phyloP scores from a whole-genome alignment of 2,888 invertebrate genomes.

The Rhogogaster chlorosoma region DNA sequence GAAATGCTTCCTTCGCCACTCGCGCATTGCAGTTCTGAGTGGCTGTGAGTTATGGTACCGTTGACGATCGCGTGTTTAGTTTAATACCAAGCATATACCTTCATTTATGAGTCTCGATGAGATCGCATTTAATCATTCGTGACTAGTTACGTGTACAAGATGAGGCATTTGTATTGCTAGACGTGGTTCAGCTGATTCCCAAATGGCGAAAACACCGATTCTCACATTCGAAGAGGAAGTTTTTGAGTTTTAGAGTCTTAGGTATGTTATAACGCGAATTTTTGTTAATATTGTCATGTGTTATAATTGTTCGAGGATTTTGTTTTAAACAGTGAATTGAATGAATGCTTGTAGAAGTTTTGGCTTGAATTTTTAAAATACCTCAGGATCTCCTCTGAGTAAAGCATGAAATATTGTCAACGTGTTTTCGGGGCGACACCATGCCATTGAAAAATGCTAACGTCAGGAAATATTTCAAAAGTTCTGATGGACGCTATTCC shows the following conservation, averaged over 20 bases:
- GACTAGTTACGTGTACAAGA: not conserved
- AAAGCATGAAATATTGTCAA: not conserved
- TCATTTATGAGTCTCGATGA: not conserved
- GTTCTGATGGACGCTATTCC: conserved; percentile 24
- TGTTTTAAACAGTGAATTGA: not conserved
- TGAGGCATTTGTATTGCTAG: not conserved
- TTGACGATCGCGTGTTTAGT: not conserved
- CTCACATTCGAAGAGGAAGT: not conserved
- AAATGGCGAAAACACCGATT: not conserved
- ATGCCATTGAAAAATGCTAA: conserved; percentile 9
- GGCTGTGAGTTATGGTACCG: not conserved
- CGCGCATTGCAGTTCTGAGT: conserved; percentile 9
- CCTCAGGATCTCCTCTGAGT: not conserved
- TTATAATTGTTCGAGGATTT: not conserved
- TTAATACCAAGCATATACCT: not conserved
- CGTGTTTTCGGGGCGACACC: not conserved
- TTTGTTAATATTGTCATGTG: not conserved
- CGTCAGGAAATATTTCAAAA: conserved; percentile 6
- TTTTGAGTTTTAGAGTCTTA: not conserved
- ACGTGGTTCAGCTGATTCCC: not conserved
- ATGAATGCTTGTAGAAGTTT: not conserved
- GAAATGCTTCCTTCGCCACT: not conserved
- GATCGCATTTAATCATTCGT: not conserved
- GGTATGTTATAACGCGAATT: not conserved
- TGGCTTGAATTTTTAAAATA: not conserved